These are phyloP conservation scores for Anagyrus pseudococci DNA, from an alignment of 2,888 invertebrate species.

Conservation along the genomic window DNA sequence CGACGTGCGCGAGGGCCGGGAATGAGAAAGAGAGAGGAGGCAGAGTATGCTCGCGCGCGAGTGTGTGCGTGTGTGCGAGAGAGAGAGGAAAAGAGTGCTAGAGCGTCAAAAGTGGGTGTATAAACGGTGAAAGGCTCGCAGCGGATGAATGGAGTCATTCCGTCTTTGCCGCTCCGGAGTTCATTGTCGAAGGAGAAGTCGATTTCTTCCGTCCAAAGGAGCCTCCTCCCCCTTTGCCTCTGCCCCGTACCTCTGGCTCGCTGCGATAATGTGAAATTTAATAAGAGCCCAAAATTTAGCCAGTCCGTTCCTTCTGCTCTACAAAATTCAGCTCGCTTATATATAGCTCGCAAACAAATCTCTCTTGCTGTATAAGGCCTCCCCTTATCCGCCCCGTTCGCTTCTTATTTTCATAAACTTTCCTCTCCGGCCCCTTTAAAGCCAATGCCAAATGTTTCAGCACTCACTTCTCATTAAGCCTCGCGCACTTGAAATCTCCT, in stretches of 20 bases:
- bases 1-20: too few relatives aligned
- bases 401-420: not conserved
- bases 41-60: too few relatives aligned
- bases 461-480: too few relatives aligned
- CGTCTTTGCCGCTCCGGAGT: slow-evolving; percentile 30
- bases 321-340: too few relatives aligned
- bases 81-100: slow-evolving; percentile 1
- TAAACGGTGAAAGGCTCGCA: slow-evolving; percentile 29
- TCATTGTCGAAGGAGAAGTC: slow-evolving; percentile 30
- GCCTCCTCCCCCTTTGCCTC: too few relatives aligned
- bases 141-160: slow-evolving; percentile 24
- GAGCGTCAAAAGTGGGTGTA: slow-evolving; percentile 29
- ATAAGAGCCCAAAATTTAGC: slow-evolving; percentile 32
- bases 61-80: slow-evolving; percentile 7
- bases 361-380: too few relatives aligned
- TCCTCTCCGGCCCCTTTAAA: not conserved
- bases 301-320: slow-evolving; percentile 26
- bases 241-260: too few relatives aligned
- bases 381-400: not conserved
- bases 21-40: too few relatives aligned
- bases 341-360: too few relatives aligned
- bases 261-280: slow-evolving; percentile 32
- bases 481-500: too few relatives aligned
- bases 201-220: slow-evolving; percentile 27
- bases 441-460: too few relatives aligned